Percentiles rank a stretch among this genome's conserved stretches.
Evolutionary conservation across 2,797 vertebrate genomes (phyloP).

Genomic region (Mallotus villosus): DNA sequence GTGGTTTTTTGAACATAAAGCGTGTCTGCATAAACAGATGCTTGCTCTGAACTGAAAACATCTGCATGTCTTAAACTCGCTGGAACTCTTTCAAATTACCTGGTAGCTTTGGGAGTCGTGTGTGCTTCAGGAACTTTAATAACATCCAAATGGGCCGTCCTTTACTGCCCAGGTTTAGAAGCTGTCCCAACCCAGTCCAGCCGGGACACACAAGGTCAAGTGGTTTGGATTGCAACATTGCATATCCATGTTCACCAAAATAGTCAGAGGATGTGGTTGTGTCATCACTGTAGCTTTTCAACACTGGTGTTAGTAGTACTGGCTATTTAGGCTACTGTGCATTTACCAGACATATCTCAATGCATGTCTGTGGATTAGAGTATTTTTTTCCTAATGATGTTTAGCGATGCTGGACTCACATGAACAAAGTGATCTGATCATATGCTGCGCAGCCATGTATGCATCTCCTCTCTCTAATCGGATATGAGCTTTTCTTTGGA

Average conservation of each 20-base stretch:
- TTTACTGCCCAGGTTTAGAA: conserved; percentile 61
- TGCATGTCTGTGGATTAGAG: too few relatives aligned
- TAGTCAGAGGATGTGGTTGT: conserved; percentile 44
- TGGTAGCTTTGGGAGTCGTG: conserved; percentile 72
- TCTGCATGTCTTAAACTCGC: conserved; percentile 79
- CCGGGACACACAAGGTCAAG: conserved; percentile 67
- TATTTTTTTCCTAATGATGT: conserved; percentile 42
- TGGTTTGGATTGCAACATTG: conserved; percentile 54
- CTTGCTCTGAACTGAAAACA: conserved; percentile 78
- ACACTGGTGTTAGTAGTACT: conserved; percentile 45
- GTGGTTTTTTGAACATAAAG: conserved; percentile 75
- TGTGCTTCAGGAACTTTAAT: conserved; percentile 67
- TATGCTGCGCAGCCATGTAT: conserved; percentile 56
- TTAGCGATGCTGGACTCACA: conserved; percentile 57
- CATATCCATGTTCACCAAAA: conserved; percentile 51
- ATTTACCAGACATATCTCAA: not conserved
- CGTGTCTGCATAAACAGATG: conserved; percentile 80
- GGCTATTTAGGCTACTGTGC: conserved; percentile 23
- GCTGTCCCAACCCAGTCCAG: conserved; percentile 46
- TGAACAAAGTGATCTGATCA: conserved; percentile 62
- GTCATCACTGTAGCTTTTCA: conserved; percentile 47
- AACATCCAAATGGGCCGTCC: conserved; percentile 70
- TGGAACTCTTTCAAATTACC: conserved; percentile 79
- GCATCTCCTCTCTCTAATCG: conserved; percentile 67
- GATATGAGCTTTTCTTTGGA: conserved; percentile 63